Evolutionary conservation across 2,888 invertebrate genomes (phyloP), one percentile per base, ranked within the genome.

Genomic region (Dorcus parallelipipedus): DNA sequence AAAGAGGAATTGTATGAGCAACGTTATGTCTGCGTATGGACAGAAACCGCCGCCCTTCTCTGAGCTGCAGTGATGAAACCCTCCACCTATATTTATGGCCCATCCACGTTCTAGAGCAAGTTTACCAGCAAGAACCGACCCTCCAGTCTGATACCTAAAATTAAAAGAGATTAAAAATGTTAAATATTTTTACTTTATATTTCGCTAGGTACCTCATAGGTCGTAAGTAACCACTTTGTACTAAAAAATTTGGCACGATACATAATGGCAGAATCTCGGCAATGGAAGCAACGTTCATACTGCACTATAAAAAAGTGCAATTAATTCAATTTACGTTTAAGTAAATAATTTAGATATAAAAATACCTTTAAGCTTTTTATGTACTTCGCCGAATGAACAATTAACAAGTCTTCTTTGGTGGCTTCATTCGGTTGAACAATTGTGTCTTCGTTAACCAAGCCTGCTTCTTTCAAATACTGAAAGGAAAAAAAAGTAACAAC

Each of bases 11-110:
- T 83, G 81, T 47, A 95, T 83, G 8, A 92, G 80, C 65, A 95
- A 79, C 0, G 93, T 90, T 50, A 95, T 93, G 73, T 94, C 94
- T 0, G 95, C 95, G 73, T 95, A 95, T 0, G 90, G 87, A 77
- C 95, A 95, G 79, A 95, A 95, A 0, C 95, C 95, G 0, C 90
- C 93, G 2, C 94, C 95, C 56, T 79, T 80, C 55, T 83, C 80
- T 0, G 84, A 82, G 62, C 89, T 88, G 75, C 94, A 94, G 75
- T 95, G 95, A 77, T 95, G 95, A 78, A 95, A 95, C 0, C 95
- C 95, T 9, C 93, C 95, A 0, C 95, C 95, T 23, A 95, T 83
- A 75, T 95, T 95, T 61, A 95, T 91, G 0, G 93, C 87, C 93
- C 93, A 95, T 2, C 93, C 93, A 41, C 88, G 78, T 64, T 92